Evolutionary conservation across 2,797 vertebrate species (phyloP), one percentile per base, ranked within the genome.

Genomic region (Phrynocephalus guinanensis): DNA sequence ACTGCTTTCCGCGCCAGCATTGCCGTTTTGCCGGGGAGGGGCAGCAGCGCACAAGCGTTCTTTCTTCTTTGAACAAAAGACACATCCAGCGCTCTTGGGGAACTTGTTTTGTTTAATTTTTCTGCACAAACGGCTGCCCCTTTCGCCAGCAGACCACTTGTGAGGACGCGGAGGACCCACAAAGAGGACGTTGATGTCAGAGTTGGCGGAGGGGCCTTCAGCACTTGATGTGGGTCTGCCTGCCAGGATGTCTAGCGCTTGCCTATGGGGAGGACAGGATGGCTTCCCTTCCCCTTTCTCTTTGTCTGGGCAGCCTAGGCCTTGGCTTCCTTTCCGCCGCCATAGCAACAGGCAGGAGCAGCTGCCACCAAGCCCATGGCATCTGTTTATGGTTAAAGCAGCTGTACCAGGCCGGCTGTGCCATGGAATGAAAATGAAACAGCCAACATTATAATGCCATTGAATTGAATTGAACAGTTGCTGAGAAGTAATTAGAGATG

Each of bases 341-440:
- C 86, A 84, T 63, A 68, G 89, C 91, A 92, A 88, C 92, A 60
- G 82, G 88, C 63, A 3, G 71, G 67, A 38, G 70, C 5, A 1
- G 13, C 1, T 44, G 63, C 56, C 60, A 66, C 68, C 28, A 20
- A 70, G 18, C 72, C 85, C 83, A 0, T 56, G 52, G 52, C 52
- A 79, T 73, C 68, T 72, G 91, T 18, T 81, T 56, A 60, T 38
- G 30, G 24, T 63, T 68, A 18, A 7, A 33, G 66, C 0, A 44
- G 3, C 76, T 79, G 89, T 86, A 73, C 22, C 48, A 0, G 0
- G 8, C 2, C 0, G 6, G 2, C 3, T 0, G 1, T 0, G 4
- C 30, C 90, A 44, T 44, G 38, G 38, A 44, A 44, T 44, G 38
- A 44, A 44, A 44, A 44, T 44, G 38, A 44, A 44, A 44, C 38